Evolutionary conservation across 2,888 invertebrate species (phyloP).

Genomic region (Agapostemon virescens): DNA sequence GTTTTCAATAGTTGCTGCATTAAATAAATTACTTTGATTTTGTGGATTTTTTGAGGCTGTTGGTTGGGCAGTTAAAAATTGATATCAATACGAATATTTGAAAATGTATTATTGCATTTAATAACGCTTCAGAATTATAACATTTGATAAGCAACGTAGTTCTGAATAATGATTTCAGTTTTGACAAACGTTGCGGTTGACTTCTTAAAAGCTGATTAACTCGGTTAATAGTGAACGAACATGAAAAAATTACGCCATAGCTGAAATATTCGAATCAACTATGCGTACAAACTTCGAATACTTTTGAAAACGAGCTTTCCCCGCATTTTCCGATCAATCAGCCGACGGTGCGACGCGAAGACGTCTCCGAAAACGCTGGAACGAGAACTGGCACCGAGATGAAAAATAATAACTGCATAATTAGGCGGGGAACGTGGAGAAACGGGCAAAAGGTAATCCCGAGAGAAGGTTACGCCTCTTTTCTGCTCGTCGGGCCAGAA

Average conservation of each 20-base stretch:
- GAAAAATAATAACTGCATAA: slow-evolving; percentile 5
- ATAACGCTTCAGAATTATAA: too few species aligned
- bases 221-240: too few species aligned
- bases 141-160: too few species aligned
- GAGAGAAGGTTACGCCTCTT: neutral
- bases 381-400: neutral
- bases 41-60: too few species aligned
- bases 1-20: too few species aligned
- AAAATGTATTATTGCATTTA: too few species aligned
- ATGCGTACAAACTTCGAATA: neutral
- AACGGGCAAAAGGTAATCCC: neutral
- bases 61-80: too few species aligned
- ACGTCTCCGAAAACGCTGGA: neutral
- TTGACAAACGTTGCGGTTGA: too few species aligned
- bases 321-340: neutral
- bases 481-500: neutral
- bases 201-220: too few species aligned
- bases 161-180: too few species aligned
- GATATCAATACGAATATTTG: too few species aligned
- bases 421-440: neutral
- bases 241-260: neutral
- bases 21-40: too few species aligned
- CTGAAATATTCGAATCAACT: neutral
- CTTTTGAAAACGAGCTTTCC: neutral
- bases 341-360: neutral